Percentiles rank a stretch among this genome's conserved stretches.
Conservation (phyloP, 2,888 invertebrate genomes). For the Conops quadrifasciatus region DNA sequence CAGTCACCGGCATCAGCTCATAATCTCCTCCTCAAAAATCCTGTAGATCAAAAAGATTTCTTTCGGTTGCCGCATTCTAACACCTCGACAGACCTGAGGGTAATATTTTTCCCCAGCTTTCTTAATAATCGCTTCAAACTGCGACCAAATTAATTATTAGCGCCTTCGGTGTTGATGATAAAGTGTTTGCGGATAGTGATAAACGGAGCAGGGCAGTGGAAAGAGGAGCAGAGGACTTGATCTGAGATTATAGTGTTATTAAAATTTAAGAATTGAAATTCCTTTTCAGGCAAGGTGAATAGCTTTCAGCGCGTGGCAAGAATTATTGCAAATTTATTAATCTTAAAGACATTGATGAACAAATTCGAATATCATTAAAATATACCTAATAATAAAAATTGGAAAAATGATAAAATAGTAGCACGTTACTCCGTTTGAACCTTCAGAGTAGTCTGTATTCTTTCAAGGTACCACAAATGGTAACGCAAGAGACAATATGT, state of each 20-base stretch:
- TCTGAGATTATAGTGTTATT: background rate
- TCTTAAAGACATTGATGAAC: no score
- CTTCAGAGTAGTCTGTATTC: no score
- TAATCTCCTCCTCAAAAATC: background rate
- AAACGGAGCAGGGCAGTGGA: background rate
- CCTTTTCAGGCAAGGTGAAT: no score
- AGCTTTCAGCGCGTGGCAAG: no score
- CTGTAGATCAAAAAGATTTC: constrained; percentile 10
- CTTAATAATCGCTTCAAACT: constrained; percentile 55
- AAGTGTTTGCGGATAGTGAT: background rate
- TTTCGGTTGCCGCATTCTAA: background rate
- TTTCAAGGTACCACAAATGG: no score
- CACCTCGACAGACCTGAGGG: background rate
- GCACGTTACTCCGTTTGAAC: no score
- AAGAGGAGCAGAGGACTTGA: background rate
- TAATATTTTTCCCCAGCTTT: background rate
- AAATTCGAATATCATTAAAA: no score
- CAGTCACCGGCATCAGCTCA: no score
- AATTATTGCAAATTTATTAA: no score
- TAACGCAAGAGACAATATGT: no score
- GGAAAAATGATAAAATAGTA: no score
- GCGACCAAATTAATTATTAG: constrained; percentile 57
- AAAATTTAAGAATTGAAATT: background rate
- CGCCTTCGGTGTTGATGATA: constrained; percentile 42
- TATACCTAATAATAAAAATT: no score